phyloP scores from a whole-genome alignment of 2,113 vertebrate genomes.

The Gracilinanus agilis region DNA sequence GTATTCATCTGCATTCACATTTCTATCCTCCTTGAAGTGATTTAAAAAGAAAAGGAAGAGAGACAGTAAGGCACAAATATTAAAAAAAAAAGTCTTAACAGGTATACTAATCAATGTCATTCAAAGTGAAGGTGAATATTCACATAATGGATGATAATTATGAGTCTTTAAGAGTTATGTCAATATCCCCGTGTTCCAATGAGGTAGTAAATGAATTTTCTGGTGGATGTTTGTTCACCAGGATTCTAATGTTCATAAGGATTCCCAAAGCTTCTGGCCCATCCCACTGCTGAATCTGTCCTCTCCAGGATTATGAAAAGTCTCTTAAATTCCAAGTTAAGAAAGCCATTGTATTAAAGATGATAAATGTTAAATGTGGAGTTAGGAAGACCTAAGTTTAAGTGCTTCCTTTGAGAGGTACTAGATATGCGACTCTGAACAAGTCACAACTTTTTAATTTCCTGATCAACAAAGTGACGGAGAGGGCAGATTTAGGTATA shows the following conservation, averaged over 20 bases:
- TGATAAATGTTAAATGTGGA: neutral
- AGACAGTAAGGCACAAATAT: conserved; percentile 37
- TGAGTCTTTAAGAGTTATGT: conserved; percentile 26
- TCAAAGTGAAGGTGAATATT: conserved; percentile 43
- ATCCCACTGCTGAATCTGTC: neutral
- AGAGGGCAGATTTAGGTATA: no score
- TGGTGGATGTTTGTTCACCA: neutral
- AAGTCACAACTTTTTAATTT: neutral
- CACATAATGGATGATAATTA: conserved; percentile 43
- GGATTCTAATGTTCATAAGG: neutral
- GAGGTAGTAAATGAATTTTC: neutral
- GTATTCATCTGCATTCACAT: conserved; percentile 51
- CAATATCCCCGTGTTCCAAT: conserved; percentile 27
- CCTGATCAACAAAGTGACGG: neutral
- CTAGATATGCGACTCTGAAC: neutral
- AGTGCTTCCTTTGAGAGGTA: neutral
- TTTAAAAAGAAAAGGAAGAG: conserved; percentile 65
- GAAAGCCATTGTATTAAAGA: neutral
- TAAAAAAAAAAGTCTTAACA: conserved; percentile 64
- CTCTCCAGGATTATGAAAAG: neutral
- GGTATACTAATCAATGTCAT: conserved; percentile 39
- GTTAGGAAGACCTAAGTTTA: neutral
- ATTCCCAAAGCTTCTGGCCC: neutral
- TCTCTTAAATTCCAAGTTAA: neutral
- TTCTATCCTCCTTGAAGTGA: conserved; percentile 66